phyloP scores from a whole-genome alignment of 2,113 vertebrate genomes.

The Pseudopodoces humilis region DNA sequence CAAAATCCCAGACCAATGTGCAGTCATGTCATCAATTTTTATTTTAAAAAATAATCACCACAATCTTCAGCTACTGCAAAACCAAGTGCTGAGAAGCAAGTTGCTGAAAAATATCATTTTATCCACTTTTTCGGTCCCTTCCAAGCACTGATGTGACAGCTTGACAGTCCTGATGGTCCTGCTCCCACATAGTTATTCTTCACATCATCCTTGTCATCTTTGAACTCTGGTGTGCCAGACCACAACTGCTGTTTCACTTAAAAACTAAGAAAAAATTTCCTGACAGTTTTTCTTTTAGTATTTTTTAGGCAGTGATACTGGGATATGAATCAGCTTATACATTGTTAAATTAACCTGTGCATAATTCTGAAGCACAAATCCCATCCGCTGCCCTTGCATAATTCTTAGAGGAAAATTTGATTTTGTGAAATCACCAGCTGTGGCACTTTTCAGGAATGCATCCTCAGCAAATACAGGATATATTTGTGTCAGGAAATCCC shows the following conservation, averaged over 20 bases:
- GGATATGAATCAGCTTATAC: background rate
- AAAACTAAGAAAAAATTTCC: background rate
- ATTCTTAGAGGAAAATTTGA: background rate
- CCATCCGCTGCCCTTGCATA: background rate
- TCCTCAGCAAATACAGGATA: background rate
- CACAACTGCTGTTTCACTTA: background rate
- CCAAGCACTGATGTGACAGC: background rate
- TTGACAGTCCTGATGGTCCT: background rate
- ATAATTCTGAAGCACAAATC: background rate
- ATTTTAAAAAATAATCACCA: background rate
- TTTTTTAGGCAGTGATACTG: background rate
- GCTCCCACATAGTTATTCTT: background rate
- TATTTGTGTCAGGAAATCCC: background rate
- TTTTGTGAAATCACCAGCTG: background rate
- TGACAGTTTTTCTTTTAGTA: background rate
- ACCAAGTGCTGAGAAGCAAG: background rate
- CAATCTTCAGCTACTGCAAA: background rate
- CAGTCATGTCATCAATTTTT: background rate
- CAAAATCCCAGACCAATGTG: background rate
- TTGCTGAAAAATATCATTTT: background rate
- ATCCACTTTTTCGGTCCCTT: background rate
- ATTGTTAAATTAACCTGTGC: background rate
- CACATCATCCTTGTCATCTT: background rate
- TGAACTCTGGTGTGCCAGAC: background rate
- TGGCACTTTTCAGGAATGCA: background rate